phyloP scores from a whole-genome alignment of 2,113 vertebrate species.

The Phocoena phocoena region DNA sequence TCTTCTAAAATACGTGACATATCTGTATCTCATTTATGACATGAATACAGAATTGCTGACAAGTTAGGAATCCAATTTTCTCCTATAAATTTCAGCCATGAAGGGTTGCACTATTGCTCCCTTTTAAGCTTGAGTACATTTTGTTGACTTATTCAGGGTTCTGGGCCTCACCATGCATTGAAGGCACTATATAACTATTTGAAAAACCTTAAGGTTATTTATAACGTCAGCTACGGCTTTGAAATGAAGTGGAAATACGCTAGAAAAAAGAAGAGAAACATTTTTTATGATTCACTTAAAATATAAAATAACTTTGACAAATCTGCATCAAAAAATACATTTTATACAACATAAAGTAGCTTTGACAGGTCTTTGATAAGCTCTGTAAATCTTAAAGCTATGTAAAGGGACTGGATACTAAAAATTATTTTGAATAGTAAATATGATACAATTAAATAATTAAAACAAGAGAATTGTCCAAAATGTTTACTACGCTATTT shows the following conservation, averaged over 20 bases:
- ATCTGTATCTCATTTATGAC: conserved; percentile 63
- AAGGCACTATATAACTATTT: conserved; percentile 60
- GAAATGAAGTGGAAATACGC: conserved; percentile 42
- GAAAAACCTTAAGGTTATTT: conserved; percentile 69
- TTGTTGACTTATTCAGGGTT: conserved; percentile 79
- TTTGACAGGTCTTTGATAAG: not conserved
- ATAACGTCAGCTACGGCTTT: conserved; percentile 36
- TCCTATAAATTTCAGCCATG: conserved; percentile 74
- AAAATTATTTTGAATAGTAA: not conserved
- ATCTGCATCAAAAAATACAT: not conserved
- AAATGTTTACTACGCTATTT: not conserved
- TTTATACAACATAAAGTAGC: conserved; percentile 27
- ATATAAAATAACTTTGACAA: not conserved
- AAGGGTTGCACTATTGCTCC: conserved; percentile 45
- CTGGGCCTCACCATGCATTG: not conserved
- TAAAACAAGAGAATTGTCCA: not conserved
- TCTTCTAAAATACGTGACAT: conserved; percentile 63
- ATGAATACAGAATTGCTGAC: conserved; percentile 62
- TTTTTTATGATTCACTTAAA: conserved; percentile 45
- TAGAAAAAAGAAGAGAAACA: conserved; percentile 31
- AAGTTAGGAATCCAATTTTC: conserved; percentile 79
- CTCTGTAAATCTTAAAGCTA: not conserved
- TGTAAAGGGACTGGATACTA: not conserved
- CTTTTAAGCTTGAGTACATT: conserved; percentile 69
- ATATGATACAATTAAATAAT: not conserved